phyloP scores from a whole-genome alignment of 2,888 invertebrate species.

The Erannis defoliaria region DNA sequence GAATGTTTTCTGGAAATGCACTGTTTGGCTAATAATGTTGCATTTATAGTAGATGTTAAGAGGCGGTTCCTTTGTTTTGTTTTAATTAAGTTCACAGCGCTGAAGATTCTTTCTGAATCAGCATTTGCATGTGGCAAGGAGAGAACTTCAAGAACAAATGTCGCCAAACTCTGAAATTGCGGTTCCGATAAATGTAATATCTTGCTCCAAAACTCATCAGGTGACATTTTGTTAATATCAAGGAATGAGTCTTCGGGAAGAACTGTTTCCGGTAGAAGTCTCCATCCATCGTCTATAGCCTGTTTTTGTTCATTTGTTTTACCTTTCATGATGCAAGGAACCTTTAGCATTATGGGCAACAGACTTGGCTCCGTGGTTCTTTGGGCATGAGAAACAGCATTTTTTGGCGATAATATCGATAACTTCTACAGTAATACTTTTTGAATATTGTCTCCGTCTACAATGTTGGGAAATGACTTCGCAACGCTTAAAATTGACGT shows the following conservation, averaged over 20 bases:
- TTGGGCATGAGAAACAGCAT: no score
- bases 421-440: no score
- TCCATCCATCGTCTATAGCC: background rate
- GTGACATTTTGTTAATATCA: background rate
- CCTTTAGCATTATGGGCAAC: background rate
- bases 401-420: no score
- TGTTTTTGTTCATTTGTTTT: background rate
- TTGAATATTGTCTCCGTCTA: background rate
- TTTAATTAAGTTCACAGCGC: slow-evolving; percentile 27
- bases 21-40: slow-evolving; percentile 9
- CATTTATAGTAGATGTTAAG: slow-evolving; percentile 3
- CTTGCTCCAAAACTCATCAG: background rate
- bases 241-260: background rate
- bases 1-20: slow-evolving; percentile 1
- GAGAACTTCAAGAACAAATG: background rate
- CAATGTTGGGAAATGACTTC: background rate
- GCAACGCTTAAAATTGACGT: background rate
- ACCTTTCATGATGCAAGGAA: no score
- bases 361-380: background rate
- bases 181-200: background rate
- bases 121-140: slow-evolving; percentile 14
- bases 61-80: slow-evolving; percentile 26
- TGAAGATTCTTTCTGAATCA: slow-evolving; percentile 29
- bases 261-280: background rate
- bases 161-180: background rate